Percentiles rank a stretch among this genome's conserved stretches.
phyloP scores from a whole-genome alignment of 2,113 vertebrate species.

The Kryptolebias marmoratus region DNA sequence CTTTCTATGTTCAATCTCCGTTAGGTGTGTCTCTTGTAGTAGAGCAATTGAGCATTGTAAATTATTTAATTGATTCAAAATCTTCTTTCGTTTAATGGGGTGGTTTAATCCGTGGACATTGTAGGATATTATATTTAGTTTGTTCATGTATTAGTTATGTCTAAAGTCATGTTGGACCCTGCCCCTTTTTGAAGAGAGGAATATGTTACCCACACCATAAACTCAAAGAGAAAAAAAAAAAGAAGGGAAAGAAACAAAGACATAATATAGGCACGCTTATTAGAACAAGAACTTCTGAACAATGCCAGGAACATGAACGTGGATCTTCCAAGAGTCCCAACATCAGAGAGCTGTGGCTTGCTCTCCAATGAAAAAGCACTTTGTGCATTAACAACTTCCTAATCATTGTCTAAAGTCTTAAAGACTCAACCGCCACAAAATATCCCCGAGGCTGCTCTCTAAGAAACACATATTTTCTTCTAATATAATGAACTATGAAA shows the following conservation, averaged over 20 bases:
- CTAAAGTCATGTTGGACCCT: no score
- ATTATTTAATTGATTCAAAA: neutral
- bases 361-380: neutral
- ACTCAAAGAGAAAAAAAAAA: no score
- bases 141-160: neutral
- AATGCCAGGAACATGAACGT: neutral
- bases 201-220: no score
- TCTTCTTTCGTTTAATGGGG: neutral
- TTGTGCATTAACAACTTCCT: neutral
- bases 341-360: neutral
- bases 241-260: no score
- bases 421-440: neutral
- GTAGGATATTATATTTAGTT: neutral
- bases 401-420: neutral
- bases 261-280: no score
- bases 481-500: neutral
- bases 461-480: neutral
- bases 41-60: neutral
- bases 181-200: no score
- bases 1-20: neutral
- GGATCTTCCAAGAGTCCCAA: neutral
- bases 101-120: neutral
- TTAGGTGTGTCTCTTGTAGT: neutral
- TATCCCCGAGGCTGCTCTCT: neutral
- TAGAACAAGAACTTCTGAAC: no score